Conservation (phyloP, 2,113 vertebrate genomes). For the Ahaetulla prasina region DNA sequence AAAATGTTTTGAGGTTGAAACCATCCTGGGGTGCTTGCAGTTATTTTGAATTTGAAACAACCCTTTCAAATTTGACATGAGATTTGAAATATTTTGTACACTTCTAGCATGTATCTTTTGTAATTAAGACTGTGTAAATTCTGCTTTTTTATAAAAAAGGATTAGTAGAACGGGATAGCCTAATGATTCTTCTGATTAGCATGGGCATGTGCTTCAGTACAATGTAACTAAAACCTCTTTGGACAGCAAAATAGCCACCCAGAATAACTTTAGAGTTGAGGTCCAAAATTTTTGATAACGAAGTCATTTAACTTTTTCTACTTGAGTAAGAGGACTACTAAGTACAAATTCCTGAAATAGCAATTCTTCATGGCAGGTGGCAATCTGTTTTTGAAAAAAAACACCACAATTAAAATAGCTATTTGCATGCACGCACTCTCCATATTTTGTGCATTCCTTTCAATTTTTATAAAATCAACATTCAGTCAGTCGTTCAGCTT, state of each 20-base stretch:
- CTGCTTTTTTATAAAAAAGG: neutral
- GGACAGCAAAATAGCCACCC: neutral
- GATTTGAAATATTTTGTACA: neutral
- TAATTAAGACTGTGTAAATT: neutral
- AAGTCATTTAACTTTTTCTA: neutral
- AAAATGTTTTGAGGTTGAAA: neutral
- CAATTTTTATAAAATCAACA: neutral
- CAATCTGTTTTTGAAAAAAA: neutral
- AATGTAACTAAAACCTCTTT: neutral
- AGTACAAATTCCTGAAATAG: neutral
- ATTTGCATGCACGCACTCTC: too few relatives aligned
- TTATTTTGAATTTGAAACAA: neutral
- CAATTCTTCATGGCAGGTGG: neutral
- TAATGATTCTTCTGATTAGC: neutral
- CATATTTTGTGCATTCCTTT: neutral
- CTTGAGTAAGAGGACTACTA: neutral
- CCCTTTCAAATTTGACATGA: neutral
- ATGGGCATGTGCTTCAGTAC: neutral
- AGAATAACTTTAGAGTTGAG: neutral
- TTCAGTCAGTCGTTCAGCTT: neutral
- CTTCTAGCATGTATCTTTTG: neutral
- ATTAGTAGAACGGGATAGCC: neutral
- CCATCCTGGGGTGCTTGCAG: neutral
- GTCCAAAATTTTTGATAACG: neutral
- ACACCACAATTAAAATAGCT: neutral